These are phyloP conservation scores for Gari tellinella DNA, from an alignment of 2,888 invertebrate genomes.

Conservation along the genomic window DNA sequence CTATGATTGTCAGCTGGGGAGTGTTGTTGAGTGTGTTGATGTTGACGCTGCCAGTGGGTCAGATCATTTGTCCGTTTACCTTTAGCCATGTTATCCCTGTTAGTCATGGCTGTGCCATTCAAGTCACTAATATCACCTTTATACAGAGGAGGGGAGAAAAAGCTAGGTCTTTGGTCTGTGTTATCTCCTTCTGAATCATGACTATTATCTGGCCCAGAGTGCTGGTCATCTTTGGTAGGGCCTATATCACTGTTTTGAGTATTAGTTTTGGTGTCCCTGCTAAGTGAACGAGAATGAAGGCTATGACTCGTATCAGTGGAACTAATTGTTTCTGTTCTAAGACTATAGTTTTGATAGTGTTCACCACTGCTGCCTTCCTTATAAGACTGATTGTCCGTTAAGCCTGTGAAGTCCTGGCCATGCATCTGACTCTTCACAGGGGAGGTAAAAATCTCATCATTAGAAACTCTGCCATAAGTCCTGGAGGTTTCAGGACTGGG, in stretches of 20 bases:
- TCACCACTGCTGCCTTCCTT: neutral
- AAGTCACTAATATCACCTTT: slow-evolving; percentile 27
- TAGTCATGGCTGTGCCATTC: slow-evolving; percentile 23
- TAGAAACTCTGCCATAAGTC: slow-evolving; percentile 33
- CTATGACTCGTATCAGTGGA: no score
- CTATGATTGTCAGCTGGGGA: neutral
- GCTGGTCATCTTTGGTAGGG: no score
- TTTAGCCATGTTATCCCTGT: slow-evolving; percentile 11
- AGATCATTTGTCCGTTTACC: slow-evolving; percentile 53
- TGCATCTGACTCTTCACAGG: slow-evolving; percentile 54
- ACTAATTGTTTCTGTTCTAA: no score
- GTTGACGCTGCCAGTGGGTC: slow-evolving; percentile 78
- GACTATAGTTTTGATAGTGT: no score
- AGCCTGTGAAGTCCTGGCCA: slow-evolving; percentile 42
- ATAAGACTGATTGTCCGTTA: slow-evolving; percentile 38
- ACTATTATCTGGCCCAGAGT: neutral
- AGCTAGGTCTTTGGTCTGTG: slow-evolving; percentile 15
- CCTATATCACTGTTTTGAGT: no score
- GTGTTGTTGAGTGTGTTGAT: slow-evolving; percentile 15
- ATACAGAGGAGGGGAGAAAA: slow-evolving; percentile 48
- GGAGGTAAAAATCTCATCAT: slow-evolving; percentile 45
- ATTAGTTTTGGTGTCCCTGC: no score
- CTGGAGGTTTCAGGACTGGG: slow-evolving; percentile 49
- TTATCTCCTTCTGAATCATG: slow-evolving; percentile 6
- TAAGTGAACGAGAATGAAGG: no score